Base-by-base conservation (phyloP, 1,140 invertebrate genomes). In the Drosophila micromelanica region DNA sequence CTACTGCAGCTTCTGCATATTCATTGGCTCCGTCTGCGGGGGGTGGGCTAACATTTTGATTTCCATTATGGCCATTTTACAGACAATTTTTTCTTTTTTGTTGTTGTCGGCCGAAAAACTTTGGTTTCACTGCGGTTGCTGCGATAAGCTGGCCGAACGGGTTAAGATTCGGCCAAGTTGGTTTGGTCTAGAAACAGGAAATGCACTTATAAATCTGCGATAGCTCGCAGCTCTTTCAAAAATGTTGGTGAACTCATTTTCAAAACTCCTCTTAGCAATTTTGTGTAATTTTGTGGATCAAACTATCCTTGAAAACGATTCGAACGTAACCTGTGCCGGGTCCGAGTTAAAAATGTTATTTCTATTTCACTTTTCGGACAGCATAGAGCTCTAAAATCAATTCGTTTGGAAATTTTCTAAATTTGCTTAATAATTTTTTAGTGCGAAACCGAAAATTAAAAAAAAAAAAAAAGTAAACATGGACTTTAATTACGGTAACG, bases 41-140 rank as follows among this genome's bases (percentile, higher is more conserved):
- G 17, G 32, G 3, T 38, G 11, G 32, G 15, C 37, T 20, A 59
- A 23, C 38, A 49, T 68, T 87, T 87, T 87, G 81, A 87, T 86
- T 86, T 78, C 64, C 82, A 78, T 87, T 81, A 59, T 40, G 59
- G 67, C 78, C 13, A 69, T 73, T 75, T 64, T 68, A 49, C 52
- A 27, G 42, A 7, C 42, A 51, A 42, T 74, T 64, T 59, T 65
- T 51, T 49, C 13, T 27, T 48, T 23, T 1, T 2, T 23, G 9
- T 35, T 49, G 8, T n/a, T 32, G 35, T 35, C 17, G 17, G 12
- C 13, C 9, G 40, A 12, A 37, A 78, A 87, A 86, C 49, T 82
- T 81, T 68, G 45, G 23, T 56, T 68, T 70, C 78, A 68, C 55
- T 78, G 46, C 78, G 78, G 61, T 32, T 32, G 57, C 17, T 35